phyloP scores from a whole-genome alignment of 2,888 invertebrate species.

The Catocala sponsa region DNA sequence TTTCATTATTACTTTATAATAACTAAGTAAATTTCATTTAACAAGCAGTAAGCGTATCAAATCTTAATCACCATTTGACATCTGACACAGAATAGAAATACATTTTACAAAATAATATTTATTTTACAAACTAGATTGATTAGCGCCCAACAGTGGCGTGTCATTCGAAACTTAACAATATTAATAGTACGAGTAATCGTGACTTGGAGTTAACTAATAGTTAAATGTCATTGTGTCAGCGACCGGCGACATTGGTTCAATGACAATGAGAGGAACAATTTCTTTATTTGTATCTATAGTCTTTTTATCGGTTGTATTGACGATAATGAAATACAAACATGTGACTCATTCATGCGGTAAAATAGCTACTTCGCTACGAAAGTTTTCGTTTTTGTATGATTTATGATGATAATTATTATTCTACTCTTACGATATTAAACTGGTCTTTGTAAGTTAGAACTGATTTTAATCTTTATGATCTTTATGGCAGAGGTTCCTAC shows the following conservation, averaged over 20 bases:
- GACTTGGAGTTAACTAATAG: slow-evolving; percentile 48
- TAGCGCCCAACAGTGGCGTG: slow-evolving; percentile 34
- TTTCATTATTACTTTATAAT: no score
- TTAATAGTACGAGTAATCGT: slow-evolving; percentile 43
- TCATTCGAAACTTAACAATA: slow-evolving; percentile 36
- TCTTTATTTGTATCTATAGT: not conserved
- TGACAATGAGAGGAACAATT: not conserved
- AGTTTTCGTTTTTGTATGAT: no score
- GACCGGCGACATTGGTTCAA: slow-evolving; percentile 10
- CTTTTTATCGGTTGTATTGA: not conserved
- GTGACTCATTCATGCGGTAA: no score
- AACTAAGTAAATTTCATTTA: not conserved
- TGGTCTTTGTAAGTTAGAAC: no score
- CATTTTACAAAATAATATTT: slow-evolving; percentile 42
- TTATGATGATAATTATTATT: no score
- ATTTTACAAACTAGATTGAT: slow-evolving; percentile 47
- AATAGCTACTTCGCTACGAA: no score
- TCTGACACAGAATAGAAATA: no score
- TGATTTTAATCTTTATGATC: no score
- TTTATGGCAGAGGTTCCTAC: no score
- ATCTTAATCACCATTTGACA: slow-evolving; percentile 14
- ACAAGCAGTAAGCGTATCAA: not conserved
- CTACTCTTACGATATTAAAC: no score
- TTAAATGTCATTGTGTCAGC: slow-evolving; percentile 37
- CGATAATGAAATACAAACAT: no score